These are phyloP conservation scores for Alviniconcha strummeri DNA, from an alignment of 2,888 invertebrate species.

Conservation along the genomic window DNA sequence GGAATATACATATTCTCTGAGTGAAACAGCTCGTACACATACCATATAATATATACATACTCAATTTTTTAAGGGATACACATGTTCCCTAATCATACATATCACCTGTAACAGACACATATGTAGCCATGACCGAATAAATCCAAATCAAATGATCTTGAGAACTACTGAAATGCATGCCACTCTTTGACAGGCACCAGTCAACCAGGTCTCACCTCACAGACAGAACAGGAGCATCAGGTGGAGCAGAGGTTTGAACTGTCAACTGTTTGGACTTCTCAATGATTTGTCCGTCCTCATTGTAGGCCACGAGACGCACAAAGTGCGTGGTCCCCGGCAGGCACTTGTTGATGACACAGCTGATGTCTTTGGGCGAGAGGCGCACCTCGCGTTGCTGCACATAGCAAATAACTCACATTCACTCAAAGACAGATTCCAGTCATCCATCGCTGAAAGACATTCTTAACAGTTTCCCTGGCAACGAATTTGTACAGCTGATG, in stretches of 20 bases:
- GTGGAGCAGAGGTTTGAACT: slow-evolving; percentile 72
- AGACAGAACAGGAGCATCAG: slow-evolving; percentile 69
- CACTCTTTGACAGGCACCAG: too few relatives aligned
- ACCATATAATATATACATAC: too few relatives aligned
- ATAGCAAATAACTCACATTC: neutral
- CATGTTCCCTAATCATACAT: too few relatives aligned
- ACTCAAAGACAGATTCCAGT: neutral
- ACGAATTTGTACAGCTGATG: too few relatives aligned
- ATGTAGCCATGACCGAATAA: too few relatives aligned
- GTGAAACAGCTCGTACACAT: too few relatives aligned
- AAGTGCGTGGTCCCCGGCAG: slow-evolving; percentile 72
- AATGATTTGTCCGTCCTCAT: slow-evolving; percentile 61
- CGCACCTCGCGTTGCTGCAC: slow-evolving; percentile 69
- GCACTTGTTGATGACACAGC: slow-evolving; percentile 72
- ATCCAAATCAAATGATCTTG: too few relatives aligned
- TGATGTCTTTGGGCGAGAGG: slow-evolving; percentile 65
- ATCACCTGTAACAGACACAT: too few relatives aligned
- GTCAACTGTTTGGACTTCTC: slow-evolving; percentile 70
- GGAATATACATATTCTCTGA: too few relatives aligned
- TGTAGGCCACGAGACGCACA: slow-evolving; percentile 65
- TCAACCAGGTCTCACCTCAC: slow-evolving; percentile 55
- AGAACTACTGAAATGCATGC: too few relatives aligned
- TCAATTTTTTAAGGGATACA: too few relatives aligned
- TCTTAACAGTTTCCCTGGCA: too few relatives aligned
- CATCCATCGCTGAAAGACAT: neutral